These are phyloP conservation scores for Cyanistes caeruleus DNA, from an alignment of 2,113 vertebrate species.

Conservation along the genomic window DNA sequence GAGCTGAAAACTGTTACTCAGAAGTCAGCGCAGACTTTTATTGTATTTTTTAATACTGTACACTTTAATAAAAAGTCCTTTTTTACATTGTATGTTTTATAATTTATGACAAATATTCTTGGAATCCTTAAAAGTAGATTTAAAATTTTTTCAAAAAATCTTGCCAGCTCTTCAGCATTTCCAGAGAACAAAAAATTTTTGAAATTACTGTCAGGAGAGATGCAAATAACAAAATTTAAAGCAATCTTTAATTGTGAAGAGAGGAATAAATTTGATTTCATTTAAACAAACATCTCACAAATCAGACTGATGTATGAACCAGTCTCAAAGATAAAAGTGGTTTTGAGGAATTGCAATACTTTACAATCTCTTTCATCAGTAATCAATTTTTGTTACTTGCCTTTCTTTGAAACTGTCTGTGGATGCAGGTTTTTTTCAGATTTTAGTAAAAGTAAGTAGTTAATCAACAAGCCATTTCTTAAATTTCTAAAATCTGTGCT, in stretches of 20 bases:
- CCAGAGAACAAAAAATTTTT: background rate
- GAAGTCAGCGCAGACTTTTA: background rate
- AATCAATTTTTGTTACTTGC: background rate
- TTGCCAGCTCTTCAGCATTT: background rate
- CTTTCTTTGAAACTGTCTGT: background rate
- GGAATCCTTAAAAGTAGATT: background rate
- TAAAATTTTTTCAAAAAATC: background rate
- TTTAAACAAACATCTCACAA: background rate
- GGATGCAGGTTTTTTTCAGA: background rate
- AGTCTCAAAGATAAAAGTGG: background rate
- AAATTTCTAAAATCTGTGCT: background rate
- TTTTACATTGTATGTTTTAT: background rate
- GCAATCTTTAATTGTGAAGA: background rate
- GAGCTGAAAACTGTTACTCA: background rate
- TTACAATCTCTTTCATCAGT: background rate
- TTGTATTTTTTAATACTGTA: background rate
- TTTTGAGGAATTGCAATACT: background rate
- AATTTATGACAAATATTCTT: background rate
- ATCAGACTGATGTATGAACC: background rate
- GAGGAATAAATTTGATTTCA: background rate
- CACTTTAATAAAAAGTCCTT: background rate
- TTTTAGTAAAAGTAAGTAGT: background rate
- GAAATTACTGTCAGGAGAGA: background rate
- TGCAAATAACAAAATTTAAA: background rate
- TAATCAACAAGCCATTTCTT: background rate